Percentiles rank a stretch among this genome's conserved stretches.
Evolutionary conservation across 37 sponge, comb jelly and placozoan genomes (phyloP).

Genomic region (Mnemiopsis leidyi): DNA sequence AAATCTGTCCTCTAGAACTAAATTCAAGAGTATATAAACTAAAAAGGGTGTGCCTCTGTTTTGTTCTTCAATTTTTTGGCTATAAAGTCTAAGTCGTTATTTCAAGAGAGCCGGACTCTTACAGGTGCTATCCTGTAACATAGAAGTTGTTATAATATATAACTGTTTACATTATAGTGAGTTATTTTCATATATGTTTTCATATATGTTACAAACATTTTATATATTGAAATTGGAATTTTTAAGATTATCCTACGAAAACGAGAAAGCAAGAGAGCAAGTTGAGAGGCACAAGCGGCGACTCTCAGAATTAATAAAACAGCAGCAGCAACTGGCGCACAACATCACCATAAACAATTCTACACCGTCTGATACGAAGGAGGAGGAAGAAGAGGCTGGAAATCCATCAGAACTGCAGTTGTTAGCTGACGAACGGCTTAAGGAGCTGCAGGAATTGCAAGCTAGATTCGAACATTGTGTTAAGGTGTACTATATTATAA

Average conservation of each 20-base stretch:
- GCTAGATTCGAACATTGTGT: neutral
- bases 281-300: constrained; percentile 11
- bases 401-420: constrained; percentile 16
- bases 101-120: too few species aligned
- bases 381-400: neutral
- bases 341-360: neutral
- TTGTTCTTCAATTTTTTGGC: too few species aligned
- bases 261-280: constrained; percentile 25
- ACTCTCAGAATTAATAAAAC: constrained; percentile 32
- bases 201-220: too few species aligned
- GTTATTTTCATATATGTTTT: too few species aligned
- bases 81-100: too few species aligned
- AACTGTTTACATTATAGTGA: too few species aligned
- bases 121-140: too few species aligned
- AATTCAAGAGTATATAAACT: too few species aligned
- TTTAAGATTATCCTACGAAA: constrained; percentile 30
- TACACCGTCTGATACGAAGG: neutral
- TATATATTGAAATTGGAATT: too few species aligned
- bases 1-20: too few species aligned
- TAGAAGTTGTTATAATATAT: too few species aligned
- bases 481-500: neutral
- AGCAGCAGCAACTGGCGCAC: constrained; percentile 28
- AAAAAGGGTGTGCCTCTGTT: too few species aligned
- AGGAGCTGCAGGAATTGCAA: constrained; percentile 10
- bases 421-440: constrained; percentile 14